phyloP scores from a whole-genome alignment of 2,888 invertebrate genomes.

The Octodonta nipae region DNA sequence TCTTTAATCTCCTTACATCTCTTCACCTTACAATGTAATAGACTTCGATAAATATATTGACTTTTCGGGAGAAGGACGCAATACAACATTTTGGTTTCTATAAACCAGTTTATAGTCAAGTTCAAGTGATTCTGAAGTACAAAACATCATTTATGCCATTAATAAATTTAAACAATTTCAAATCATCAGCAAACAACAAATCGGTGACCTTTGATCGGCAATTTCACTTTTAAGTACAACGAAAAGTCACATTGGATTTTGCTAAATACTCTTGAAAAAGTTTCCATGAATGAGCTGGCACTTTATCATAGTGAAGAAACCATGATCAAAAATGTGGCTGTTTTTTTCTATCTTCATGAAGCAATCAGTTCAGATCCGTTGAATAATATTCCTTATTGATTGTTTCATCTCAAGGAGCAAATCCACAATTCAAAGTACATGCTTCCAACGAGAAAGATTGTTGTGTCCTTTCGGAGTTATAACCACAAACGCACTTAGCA shows the following conservation, averaged over 20 bases:
- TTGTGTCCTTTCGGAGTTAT: too few species aligned
- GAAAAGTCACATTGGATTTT: not conserved
- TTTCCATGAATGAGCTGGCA: not conserved
- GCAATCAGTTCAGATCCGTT: not conserved
- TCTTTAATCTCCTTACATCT: too few species aligned
- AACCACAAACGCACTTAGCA: too few species aligned
- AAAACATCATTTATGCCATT: too few species aligned
- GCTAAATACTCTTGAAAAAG: not conserved
- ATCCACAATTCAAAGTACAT: not conserved
- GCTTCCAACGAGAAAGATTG: not conserved
- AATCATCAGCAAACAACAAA: too few species aligned
- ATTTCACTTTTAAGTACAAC: not conserved
- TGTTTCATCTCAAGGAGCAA: not conserved
- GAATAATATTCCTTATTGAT: constrained; percentile 1
- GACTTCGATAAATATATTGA: too few species aligned
- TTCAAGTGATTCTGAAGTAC: too few species aligned
- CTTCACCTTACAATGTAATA: too few species aligned
- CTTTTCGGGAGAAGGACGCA: too few species aligned
- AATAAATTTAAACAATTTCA: too few species aligned
- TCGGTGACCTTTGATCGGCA: not conserved
- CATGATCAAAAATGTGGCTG: not conserved
- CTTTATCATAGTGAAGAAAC: not conserved
- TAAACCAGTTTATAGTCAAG: too few species aligned
- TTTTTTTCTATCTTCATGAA: constrained; percentile 1
- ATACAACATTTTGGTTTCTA: too few species aligned